Evolutionary conservation across 2,113 vertebrate genomes (phyloP), one percentile per base, ranked within the genome.

Genomic region (Stictonetta naevosa): DNA sequence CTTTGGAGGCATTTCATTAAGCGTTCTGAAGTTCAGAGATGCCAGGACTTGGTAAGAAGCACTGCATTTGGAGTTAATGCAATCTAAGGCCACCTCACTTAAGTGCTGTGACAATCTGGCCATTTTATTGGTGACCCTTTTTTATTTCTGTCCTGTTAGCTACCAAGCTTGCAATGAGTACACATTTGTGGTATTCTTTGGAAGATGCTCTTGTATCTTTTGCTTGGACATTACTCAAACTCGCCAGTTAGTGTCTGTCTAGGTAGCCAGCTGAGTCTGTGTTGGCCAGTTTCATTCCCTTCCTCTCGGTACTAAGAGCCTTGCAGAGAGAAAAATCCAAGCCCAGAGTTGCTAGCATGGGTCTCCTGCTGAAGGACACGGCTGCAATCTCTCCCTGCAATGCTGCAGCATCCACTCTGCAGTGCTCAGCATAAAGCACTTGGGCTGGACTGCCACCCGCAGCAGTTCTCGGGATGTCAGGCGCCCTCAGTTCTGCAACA

Each of bases 321-420:
- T 72, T 86, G 90, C 95, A 92, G 93, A 83, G 93, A n/a, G 79
- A 23, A 79, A 22, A 68, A 68, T 23, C 42, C 60, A 34, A 69
- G 87, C 58, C 72, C 34, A 4, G 75, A 25, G 50, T 11, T 73
- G 76, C 88, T 60, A 82, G 90, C 52, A 7, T 73, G 90, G 92
- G 34, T 60, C 85, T 81, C 21, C 71, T 86, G 92, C 81, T 91
- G 95, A 96, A 95, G 95, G 96, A 42, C 97, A 62, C 13, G 63
- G 94, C 97, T 93, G 95, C 83, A 55, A 19, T 92, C 38, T 11
- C 81, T 92, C 9, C 68, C 95, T 95, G 97, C 96, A 97, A 3
- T 96, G 89, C 91, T 96, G 92, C 94, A 95, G 96, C 92, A 42
- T 78, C 85, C 23, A 3, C 90, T 93, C 93, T 85, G 96, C 97